phyloP scores from a whole-genome alignment of 2,888 invertebrate genomes.

The Caenorhabditis drosophilae region DNA sequence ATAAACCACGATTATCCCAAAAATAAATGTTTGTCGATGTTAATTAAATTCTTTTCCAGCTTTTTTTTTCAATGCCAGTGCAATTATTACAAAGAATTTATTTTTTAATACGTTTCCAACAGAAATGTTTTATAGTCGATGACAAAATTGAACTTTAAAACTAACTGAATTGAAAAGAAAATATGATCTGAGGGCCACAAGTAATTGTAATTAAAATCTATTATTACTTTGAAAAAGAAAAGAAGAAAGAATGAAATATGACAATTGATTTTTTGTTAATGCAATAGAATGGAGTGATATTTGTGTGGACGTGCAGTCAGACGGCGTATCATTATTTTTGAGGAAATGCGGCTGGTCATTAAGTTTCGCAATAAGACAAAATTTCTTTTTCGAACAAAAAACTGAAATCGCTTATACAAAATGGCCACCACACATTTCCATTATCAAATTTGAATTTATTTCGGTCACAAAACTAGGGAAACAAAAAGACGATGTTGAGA shows the following conservation, averaged over 20 bases:
- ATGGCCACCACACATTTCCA: constrained; percentile 35
- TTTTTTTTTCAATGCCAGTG: too few relatives aligned
- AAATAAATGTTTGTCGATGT: too few relatives aligned
- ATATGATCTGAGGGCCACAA: constrained; percentile 36
- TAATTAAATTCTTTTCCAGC: too few relatives aligned
- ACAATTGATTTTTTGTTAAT: too few relatives aligned
- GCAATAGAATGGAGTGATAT: constrained; percentile 22
- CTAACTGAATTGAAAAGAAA: too few relatives aligned
- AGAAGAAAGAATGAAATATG: constrained; percentile 1
- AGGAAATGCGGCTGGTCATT: constrained; percentile 36
- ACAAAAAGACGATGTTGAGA: constrained; percentile 36
- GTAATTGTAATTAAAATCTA: constrained; percentile 21
- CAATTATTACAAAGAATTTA: too few relatives aligned
- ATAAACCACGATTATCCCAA: too few relatives aligned
- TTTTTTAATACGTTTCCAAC: too few relatives aligned
- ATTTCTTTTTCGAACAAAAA: constrained; percentile 5
- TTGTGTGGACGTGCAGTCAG: constrained; percentile 43
- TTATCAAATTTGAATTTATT: constrained; percentile 14
- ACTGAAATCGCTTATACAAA: constrained; percentile 31
- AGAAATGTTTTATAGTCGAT: too few relatives aligned
- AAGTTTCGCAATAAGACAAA: constrained; percentile 34
- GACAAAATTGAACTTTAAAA: constrained; percentile 32
- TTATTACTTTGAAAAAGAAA: not conserved
- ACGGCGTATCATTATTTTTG: constrained; percentile 23
- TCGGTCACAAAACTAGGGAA: constrained; percentile 26